Evolutionary conservation across 2,113 vertebrate species (phyloP), one percentile per base, ranked within the genome.

Genomic region (Loxodonta africana): DNA sequence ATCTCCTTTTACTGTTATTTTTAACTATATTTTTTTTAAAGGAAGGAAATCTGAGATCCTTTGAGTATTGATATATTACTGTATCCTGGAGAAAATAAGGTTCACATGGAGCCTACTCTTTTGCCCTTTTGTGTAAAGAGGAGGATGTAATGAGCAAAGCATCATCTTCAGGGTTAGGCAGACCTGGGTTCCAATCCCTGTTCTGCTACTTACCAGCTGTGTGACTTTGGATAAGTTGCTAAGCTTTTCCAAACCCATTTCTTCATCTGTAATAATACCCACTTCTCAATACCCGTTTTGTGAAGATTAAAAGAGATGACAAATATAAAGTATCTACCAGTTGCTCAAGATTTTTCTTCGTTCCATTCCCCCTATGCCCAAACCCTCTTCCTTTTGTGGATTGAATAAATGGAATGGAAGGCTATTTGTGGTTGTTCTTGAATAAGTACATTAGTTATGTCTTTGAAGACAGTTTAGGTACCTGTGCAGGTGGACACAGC

Each of bases 1-100:
- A 25, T 84, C 80, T 86, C 25, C 26, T 92, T 97, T 94, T 60
- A 30, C 57, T 78, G 63, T 46, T 80, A 87, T 85, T 6, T 44
- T 91, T 85, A 83, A 44, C n/a, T 76, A 15, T 25, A 46, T 57
- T 23, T 65, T 82, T 89, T 91, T 53, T 65, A 88, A 88, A 88
- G 62, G 30, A 37, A 93, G 57, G 26, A 33, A 62, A 83, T 51
- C 62, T 93, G 48, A 92, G 81, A 91, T 87, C 76, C 17, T 33
- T 77, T 33, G 25, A 18, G 5, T 57, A 23, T 17, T 80, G 17
- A 90, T 33, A 1, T 21, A 67, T 90, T 65, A 28, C 20, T 25
- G 6, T 53, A 9, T 15, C 90, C 69, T 51, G 84, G 37, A 60
- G 37, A 93, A 91, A 76, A 76, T 1, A 73, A 12, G 5, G 14